Base-by-base conservation (phyloP, 2,113 vertebrate genomes). In the Alligator sinensis region DNA sequence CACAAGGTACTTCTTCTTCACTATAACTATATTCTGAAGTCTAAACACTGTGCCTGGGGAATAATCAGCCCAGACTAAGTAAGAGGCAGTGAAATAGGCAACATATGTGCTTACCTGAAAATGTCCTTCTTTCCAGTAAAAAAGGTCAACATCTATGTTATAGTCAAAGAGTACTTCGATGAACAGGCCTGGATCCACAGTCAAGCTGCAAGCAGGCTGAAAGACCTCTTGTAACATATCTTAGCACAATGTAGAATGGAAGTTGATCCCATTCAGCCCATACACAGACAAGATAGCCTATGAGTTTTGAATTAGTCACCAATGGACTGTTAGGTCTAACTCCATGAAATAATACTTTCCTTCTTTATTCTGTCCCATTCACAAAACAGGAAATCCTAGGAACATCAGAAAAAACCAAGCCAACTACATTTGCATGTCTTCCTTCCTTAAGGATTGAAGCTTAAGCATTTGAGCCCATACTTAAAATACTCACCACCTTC, bases 201-300 rank as follows among this genome's bases (percentile, higher is more conserved):
- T 11, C 70, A 74, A 24, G 12, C 61, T 62, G 21, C 34, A 38
- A 38, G 70, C 61, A 25, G 25, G 47, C 47, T 47, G 47, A 47
- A 47, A 47, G 47, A 47, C 47, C 47, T 47, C 25, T 62, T 62
- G 24, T 62, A 62, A 62, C 5, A 4, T 11, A 38, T 22, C 34
- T 47, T 87, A 62, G 81, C 61, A 80, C 58, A 66, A 79, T 30
- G 92, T 87, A 91, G 66, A 92, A 80, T 3, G 90, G 38, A 91
- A 70, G 47, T 81, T 64, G 79, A 83, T 4, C 17, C 2, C 30
- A 77, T 85, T 90, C 86, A 78, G 38, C 77, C 77, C 81, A 89
- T 17, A 82, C 28, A 94, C 54, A 80, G 10, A 85, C n/a, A 90
- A 55, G 90, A 72, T 34, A 77, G 60, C 74, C 9, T 38, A 38